phyloP scores from a whole-genome alignment of 2,797 vertebrate genomes.

The Clarias pachynema region DNA sequence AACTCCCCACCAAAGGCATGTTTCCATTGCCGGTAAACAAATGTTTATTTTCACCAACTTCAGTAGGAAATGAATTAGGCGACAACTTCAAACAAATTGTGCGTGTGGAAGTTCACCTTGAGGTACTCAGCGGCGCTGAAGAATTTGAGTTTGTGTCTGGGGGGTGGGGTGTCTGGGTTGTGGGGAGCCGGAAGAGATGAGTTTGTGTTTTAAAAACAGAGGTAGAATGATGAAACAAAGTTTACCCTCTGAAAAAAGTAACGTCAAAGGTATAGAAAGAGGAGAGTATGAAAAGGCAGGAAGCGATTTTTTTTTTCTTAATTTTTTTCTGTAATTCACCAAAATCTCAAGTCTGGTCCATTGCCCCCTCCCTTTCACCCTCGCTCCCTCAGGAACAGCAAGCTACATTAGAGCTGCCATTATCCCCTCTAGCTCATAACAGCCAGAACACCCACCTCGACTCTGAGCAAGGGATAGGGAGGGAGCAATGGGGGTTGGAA shows the following conservation, averaged over 20 bases:
- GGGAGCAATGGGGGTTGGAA: constrained; percentile 54
- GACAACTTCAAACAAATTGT: constrained; percentile 21
- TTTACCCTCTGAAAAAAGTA: constrained; percentile 73
- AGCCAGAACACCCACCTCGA: constrained; percentile 88
- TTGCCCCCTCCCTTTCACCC: constrained; percentile 51
- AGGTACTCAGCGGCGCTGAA: constrained; percentile 16
- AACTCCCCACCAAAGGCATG: not conserved
- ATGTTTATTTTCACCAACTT: constrained; percentile 25
- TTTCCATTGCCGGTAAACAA: not conserved
- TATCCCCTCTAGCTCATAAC: constrained; percentile 89
- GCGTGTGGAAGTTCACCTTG: not conserved
- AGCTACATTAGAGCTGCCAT: constrained; percentile 85
- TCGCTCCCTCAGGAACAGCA: constrained; percentile 81
- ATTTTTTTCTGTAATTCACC: constrained; percentile 67
- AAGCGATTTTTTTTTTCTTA: constrained; percentile 56
- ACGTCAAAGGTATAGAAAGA: constrained; percentile 55
- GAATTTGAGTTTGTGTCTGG: constrained; percentile 39
- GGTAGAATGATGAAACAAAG: constrained; percentile 74
- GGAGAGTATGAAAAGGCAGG: constrained; percentile 56
- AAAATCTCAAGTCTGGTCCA: constrained; percentile 56
- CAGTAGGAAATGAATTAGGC: not conserved
- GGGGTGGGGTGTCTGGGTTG: constrained; percentile 16
- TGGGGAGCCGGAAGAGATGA: constrained; percentile 56
- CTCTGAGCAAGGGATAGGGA: constrained; percentile 56
- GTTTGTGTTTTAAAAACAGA: constrained; percentile 76